Evolutionary conservation across 2,113 vertebrate species (phyloP).

Genomic region (Sclerurus mexicanus): DNA sequence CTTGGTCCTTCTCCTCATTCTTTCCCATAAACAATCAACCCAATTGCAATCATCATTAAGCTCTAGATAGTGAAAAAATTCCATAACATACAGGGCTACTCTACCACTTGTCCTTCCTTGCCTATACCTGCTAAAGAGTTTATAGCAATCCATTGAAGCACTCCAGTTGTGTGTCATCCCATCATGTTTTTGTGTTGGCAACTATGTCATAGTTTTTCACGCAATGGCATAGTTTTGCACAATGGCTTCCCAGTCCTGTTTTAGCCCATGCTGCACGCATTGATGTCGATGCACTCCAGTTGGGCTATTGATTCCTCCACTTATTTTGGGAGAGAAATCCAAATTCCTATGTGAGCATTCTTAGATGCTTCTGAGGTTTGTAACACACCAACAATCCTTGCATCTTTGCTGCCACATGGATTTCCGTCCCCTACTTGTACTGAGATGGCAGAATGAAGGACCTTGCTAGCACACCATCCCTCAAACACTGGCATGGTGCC

Average conservation of each 20-base stretch:
- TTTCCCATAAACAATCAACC: not conserved
- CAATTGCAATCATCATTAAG: not conserved
- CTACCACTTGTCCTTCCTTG: not conserved
- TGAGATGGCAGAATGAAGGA: not conserved
- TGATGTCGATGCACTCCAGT: not conserved
- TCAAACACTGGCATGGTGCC: not conserved
- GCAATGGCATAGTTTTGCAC: not conserved
- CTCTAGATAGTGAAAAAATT: not conserved
- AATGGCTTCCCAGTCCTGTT: not conserved
- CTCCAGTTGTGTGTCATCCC: not conserved
- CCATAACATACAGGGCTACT: not conserved
- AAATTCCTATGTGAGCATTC: not conserved
- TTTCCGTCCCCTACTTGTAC: not conserved
- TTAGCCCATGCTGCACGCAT: not conserved
- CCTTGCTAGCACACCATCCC: fast-evolving
- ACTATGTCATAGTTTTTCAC: not conserved
- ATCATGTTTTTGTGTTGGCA: not conserved
- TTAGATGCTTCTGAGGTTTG: not conserved
- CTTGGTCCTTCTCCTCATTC: not conserved
- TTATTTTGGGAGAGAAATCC: not conserved
- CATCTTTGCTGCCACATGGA: not conserved
- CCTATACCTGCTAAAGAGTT: not conserved
- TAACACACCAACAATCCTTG: not conserved
- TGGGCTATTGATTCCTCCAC: not conserved
- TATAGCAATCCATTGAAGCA: not conserved